These are phyloP conservation scores for Dissostichus mawsoni DNA, from an alignment of 2,113 vertebrate species.

Conservation along the genomic window DNA sequence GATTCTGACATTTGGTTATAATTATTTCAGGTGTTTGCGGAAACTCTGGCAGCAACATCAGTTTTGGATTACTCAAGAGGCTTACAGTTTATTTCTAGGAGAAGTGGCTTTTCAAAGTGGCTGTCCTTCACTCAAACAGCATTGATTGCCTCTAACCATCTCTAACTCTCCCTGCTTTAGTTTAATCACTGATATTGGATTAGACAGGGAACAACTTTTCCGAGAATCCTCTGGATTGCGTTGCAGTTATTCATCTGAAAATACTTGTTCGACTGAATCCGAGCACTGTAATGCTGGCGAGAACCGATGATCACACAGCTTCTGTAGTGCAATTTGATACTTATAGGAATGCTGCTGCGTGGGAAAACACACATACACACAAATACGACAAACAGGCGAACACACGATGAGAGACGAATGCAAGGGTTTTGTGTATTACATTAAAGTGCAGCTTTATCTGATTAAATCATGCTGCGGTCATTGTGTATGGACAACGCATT, in stretches of 20 bases:
- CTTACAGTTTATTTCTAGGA: not conserved
- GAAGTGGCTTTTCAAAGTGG: not conserved
- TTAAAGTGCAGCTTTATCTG: conserved; percentile 45
- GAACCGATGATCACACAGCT: conserved; percentile 46
- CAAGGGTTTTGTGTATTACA: conserved; percentile 12
- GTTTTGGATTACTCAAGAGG: not conserved
- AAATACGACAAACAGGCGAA: not conserved
- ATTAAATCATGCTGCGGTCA: conserved; percentile 37
- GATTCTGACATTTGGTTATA: not conserved
- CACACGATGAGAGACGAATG: conserved; percentile 14
- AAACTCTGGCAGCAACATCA: not conserved
- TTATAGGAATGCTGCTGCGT: conserved; percentile 39
- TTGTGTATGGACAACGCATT: conserved; percentile 18
- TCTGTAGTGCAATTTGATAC: conserved; percentile 57
- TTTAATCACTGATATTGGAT: conserved; percentile 34
- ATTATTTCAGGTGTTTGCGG: not conserved
- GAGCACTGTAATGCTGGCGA: not conserved
- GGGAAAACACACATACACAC: not conserved
- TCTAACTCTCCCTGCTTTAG: conserved; percentile 4
- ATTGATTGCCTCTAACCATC: not conserved
- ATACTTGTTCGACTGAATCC: conserved; percentile 16
- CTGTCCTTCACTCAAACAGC: not conserved
- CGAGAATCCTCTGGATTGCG: not conserved
- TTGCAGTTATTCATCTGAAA: not conserved
- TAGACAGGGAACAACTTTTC: not conserved